Conservation (phyloP, 2,113 vertebrate genomes). For the Entelurus aequoreus region DNA sequence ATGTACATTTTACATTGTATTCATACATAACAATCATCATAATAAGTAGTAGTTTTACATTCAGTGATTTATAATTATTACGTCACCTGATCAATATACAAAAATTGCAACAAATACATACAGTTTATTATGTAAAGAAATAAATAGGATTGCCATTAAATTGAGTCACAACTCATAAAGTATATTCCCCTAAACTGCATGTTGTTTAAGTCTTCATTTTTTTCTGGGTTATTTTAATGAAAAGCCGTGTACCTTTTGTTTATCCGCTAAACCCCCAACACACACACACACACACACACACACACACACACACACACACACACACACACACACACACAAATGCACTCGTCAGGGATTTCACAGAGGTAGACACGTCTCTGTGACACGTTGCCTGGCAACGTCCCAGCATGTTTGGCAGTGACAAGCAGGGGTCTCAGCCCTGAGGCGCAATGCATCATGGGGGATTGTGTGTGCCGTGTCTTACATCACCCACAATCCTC, state of each 20-base stretch:
- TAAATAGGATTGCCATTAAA: neutral
- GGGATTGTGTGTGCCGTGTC: slow-evolving; percentile 41
- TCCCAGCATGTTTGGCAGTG: slow-evolving; percentile 55
- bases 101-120: neutral
- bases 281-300: slow-evolving; percentile 13
- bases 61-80: too few relatives aligned
- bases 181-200: neutral
- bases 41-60: too few relatives aligned
- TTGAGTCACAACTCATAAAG: neutral
- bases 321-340: slow-evolving; percentile 10
- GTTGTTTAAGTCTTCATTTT: slow-evolving; percentile 40
- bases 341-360: slow-evolving; percentile 35
- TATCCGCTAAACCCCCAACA: slow-evolving; percentile 3
- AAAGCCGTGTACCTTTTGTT: slow-evolving; percentile 38
- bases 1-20: too few relatives aligned
- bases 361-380: slow-evolving; percentile 34
- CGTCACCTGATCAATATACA: neutral
- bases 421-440: slow-evolving; percentile 60
- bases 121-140: neutral
- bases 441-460: slow-evolving; percentile 55
- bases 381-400: slow-evolving; percentile 65
- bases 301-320: slow-evolving; percentile 15
- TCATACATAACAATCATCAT: too few relatives aligned
- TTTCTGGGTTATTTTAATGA: slow-evolving; percentile 37
- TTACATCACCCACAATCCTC: slow-evolving; percentile 56